These are phyloP conservation scores for Helleia helle DNA, from an alignment of 2,888 invertebrate species.

Conservation along the genomic window DNA sequence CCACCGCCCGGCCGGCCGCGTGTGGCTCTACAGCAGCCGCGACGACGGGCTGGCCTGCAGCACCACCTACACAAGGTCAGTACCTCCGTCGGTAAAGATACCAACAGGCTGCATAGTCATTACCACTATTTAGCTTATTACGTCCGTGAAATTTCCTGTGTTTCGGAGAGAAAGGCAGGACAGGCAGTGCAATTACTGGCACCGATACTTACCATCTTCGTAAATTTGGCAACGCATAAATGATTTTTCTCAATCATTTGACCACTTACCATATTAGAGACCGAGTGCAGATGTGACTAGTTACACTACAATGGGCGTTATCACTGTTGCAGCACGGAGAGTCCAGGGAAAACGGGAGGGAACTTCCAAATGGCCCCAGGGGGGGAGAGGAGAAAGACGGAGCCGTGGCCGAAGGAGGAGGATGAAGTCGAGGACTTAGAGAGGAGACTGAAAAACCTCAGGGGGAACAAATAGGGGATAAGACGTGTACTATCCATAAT, in stretches of 20 bases:
- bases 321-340: conserved; percentile 32
- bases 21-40: conserved; percentile 53
- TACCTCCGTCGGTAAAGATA: background rate
- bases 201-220: too few relatives aligned
- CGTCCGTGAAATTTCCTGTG: too few relatives aligned
- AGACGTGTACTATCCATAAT: too few relatives aligned
- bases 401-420: conserved; percentile 25
- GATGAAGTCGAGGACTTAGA: conserved; percentile 36
- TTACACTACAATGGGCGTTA: background rate
- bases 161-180: too few relatives aligned
- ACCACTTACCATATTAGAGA: too few relatives aligned
- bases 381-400: conserved; percentile 35
- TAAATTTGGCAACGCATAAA: too few relatives aligned
- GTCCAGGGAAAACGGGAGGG: conserved; percentile 37
- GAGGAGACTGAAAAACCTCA: conserved; percentile 38
- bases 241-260: too few relatives aligned
- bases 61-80: conserved; percentile 46
- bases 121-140: too few relatives aligned
- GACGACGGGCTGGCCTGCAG: conserved; percentile 28
- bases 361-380: conserved; percentile 61
- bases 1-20: conserved; percentile 44
- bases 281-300: background rate
- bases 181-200: too few relatives aligned
- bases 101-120: background rate
- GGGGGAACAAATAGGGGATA: conserved; percentile 47